Evolutionary conservation across 2,888 invertebrate genomes (phyloP).

Genomic region (Nipponacmea schrenckii): DNA sequence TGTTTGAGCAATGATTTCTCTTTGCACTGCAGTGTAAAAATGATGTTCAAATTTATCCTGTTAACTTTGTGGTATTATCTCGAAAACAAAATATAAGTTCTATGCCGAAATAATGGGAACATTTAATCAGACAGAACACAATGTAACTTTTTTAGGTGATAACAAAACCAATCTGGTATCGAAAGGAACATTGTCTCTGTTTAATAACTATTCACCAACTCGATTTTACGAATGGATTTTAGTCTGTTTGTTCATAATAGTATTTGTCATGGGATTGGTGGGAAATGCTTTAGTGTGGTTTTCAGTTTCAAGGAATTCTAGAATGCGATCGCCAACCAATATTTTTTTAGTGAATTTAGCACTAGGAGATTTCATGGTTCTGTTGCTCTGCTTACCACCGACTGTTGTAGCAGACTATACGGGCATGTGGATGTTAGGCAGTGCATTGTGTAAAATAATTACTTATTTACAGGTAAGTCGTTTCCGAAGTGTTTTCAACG

Average conservation of each 20-base stretch:
- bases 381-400: constrained; percentile 87
- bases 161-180: too few species aligned
- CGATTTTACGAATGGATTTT: constrained; percentile 75
- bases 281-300: constrained; percentile 90
- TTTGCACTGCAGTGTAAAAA: too few species aligned
- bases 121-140: too few species aligned
- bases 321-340: constrained; percentile 93
- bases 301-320: constrained; percentile 87
- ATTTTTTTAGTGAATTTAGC: constrained; percentile 92
- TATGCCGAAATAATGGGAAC: too few species aligned
- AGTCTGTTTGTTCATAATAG: constrained; percentile 79
- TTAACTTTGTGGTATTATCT: too few species aligned
- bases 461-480: constrained; percentile 87
- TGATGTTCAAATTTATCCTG: too few species aligned
- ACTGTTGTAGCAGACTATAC: constrained; percentile 91
- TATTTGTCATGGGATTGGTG: constrained; percentile 83
- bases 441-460: constrained; percentile 85
- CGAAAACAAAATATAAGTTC: too few species aligned
- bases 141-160: too few species aligned
- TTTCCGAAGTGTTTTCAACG: too few species aligned
- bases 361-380: constrained; percentile 85
- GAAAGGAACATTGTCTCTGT: too few species aligned
- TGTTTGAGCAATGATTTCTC: too few species aligned
- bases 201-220: not conserved
- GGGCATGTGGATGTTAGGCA: constrained; percentile 92